phyloP scores from a whole-genome alignment of 2,113 vertebrate species.

The Copsychus sechellarum region DNA sequence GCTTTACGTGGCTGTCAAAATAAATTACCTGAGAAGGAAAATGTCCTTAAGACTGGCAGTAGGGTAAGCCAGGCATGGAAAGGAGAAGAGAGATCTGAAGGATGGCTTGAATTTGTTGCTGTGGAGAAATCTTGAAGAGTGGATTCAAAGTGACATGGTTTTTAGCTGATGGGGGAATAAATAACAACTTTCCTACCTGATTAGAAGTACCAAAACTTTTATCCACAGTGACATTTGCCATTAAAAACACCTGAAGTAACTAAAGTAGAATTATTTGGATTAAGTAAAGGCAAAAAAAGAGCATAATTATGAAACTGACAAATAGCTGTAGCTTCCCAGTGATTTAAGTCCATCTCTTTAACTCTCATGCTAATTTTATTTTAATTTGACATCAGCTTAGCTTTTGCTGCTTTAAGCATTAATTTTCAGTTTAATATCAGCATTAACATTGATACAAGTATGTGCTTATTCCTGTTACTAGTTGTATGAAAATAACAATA shows the following conservation, averaged over 20 bases:
- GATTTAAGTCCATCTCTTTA: constrained; percentile 51
- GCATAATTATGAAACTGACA: neutral
- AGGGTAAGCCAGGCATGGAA: neutral
- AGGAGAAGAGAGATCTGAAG: neutral
- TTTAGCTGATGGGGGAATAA: neutral
- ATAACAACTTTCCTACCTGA: neutral
- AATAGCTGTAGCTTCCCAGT: neutral
- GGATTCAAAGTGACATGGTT: neutral
- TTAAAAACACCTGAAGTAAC: neutral
- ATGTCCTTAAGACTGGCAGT: constrained; percentile 1
- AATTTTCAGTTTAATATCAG: constrained; percentile 55
- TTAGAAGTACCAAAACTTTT: neutral
- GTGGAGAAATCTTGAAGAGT: neutral
- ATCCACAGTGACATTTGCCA: neutral
- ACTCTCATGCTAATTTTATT: constrained; percentile 59
- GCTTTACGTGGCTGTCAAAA: neutral
- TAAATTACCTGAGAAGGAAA: neutral
- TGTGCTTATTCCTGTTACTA: constrained; percentile 32
- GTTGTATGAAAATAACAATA: constrained; percentile 52
- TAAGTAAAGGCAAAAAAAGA: neutral
- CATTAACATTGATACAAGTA: constrained; percentile 47
- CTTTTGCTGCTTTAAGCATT: constrained; percentile 60
- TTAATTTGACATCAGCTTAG: constrained; percentile 58
- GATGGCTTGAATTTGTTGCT: neutral
- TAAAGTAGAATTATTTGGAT: neutral